Conservation (phyloP, 2,797 vertebrate genomes). For the Tenualosa thibaudeaui region DNA sequence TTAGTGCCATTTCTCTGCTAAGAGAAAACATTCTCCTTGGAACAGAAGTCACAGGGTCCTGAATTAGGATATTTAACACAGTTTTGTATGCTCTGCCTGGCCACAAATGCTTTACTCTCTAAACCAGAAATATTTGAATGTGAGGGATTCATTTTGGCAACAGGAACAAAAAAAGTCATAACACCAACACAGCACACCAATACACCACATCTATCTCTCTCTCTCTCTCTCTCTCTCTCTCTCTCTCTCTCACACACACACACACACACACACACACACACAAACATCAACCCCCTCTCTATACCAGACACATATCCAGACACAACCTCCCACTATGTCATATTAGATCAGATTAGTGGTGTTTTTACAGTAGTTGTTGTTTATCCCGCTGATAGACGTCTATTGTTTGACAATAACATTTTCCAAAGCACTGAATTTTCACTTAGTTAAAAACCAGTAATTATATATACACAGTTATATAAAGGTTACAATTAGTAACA, state of each 20-base stretch:
- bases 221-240: too few relatives aligned
- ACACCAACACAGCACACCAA: background rate
- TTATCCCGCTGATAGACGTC: constrained; percentile 42
- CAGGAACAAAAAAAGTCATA: background rate
- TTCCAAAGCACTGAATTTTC: background rate
- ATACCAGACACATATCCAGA: constrained; percentile 15
- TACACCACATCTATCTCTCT: background rate
- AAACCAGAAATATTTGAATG: background rate
- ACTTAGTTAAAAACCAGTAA: background rate
- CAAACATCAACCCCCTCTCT: background rate
- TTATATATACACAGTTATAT: background rate
- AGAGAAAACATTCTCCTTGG: background rate
- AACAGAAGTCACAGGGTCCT: background rate
- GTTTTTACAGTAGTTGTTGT: constrained; percentile 47
- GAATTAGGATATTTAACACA: background rate
- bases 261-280: background rate
- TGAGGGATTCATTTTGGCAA: background rate
- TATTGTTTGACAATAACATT: constrained; percentile 52
- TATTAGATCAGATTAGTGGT: constrained; percentile 53
- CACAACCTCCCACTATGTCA: constrained; percentile 33
- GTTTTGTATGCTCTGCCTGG: background rate
- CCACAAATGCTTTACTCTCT: background rate
- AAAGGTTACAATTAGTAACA: background rate
- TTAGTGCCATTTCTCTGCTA: background rate
- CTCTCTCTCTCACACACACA: background rate